A percentile compares a stretch with the other conserved stretches of the same genome.
phyloP scores from a whole-genome alignment of 2,113 vertebrate species.

The Theristicus caerulescens region DNA sequence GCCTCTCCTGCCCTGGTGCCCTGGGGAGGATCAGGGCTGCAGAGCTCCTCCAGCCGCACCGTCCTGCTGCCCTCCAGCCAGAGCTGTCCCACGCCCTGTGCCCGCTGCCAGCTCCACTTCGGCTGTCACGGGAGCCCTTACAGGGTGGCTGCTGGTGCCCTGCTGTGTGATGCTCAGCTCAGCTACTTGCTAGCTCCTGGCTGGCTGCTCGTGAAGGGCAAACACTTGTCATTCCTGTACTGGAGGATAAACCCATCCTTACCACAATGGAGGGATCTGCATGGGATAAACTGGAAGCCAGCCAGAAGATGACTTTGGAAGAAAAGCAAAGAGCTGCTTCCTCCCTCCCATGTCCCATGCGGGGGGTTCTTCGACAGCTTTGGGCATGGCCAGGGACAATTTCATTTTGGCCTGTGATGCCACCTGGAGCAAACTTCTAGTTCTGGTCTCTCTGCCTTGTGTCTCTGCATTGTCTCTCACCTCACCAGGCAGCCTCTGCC shows the following conservation, averaged over 20 bases:
- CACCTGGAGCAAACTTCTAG: not conserved
- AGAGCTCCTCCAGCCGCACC: not conserved
- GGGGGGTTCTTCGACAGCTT: not conserved
- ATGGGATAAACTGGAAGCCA: not conserved
- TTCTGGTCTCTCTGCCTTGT: not conserved
- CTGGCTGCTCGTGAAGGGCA: accelerated
- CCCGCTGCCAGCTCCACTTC: not conserved
- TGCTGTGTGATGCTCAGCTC: not conserved
- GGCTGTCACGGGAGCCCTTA: not conserved
- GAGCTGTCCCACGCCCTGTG: not conserved
- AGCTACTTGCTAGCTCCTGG: not conserved
- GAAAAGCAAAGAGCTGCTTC: not conserved
- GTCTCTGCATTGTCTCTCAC: not conserved
- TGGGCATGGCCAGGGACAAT: not conserved
- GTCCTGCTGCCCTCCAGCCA: not conserved
- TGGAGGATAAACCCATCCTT: not conserved
- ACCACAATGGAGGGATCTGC: not conserved
- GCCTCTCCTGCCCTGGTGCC: not conserved
- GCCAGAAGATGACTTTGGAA: not conserved
- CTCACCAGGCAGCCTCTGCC: not conserved
- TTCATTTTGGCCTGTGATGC: not conserved
- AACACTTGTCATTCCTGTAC: not conserved
- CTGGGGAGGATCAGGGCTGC: not conserved
- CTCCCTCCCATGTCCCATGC: not conserved
- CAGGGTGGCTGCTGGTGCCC: not conserved